Conservation (phyloP, 1,140 invertebrate genomes). For the Drosophila bifasciata region DNA sequence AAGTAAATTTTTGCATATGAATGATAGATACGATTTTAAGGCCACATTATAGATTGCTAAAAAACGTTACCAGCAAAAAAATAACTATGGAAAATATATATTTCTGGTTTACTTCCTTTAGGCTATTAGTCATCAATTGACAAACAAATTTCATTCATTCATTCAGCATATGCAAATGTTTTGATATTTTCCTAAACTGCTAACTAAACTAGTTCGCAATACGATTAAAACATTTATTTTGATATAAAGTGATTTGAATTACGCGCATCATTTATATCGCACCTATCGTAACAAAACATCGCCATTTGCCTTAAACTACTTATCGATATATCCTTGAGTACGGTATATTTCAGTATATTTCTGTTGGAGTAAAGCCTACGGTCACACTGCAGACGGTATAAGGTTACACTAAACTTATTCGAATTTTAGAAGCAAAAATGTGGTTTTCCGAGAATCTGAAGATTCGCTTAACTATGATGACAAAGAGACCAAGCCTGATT, state of each 20-base stretch:
- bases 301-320: too few relatives aligned
- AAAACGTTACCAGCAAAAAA: not conserved
- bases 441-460: constrained; percentile 32
- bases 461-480: constrained; percentile 21
- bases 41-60: constrained; percentile 43
- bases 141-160: not conserved
- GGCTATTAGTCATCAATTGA: constrained; percentile 4
- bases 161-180: not conserved
- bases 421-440: constrained; percentile 21
- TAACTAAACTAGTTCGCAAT: not conserved
- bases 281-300: too few relatives aligned
- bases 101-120: too few relatives aligned
- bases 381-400: too few relatives aligned
- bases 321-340: too few relatives aligned
- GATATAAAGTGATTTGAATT: not conserved
- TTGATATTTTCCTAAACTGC: too few relatives aligned
- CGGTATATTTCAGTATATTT: too few relatives aligned
- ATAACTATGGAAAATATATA: too few relatives aligned
- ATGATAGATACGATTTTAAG: constrained; percentile 73
- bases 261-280: too few relatives aligned
- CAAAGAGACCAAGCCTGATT: constrained; percentile 18
- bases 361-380: too few relatives aligned
- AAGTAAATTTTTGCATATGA: constrained; percentile 39
- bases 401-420: constrained; percentile 1
- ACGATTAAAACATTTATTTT: too few relatives aligned